Percentiles rank a stretch among this genome's conserved stretches.
These are phyloP conservation scores for Zingel zingel DNA, from an alignment of 2,113 vertebrate genomes.

Conservation along the genomic window DNA sequence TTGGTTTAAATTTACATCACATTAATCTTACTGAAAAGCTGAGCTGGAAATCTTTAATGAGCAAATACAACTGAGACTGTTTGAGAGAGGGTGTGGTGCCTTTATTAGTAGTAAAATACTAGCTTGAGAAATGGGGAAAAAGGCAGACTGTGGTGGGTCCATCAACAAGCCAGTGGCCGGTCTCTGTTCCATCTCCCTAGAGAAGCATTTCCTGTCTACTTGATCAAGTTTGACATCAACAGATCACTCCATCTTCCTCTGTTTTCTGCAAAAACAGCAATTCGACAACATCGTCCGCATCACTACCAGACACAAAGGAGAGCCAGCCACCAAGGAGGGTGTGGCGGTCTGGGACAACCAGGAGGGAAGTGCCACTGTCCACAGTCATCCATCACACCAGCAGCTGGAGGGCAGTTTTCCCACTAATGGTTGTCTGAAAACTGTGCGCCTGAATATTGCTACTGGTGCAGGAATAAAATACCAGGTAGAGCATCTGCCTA, in stretches of 20 bases:
- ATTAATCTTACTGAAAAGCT: not conserved
- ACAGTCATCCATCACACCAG: constrained; percentile 49
- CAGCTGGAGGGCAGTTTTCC: constrained; percentile 14
- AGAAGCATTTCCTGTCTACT: constrained; percentile 36
- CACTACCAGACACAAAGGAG: constrained; percentile 67
- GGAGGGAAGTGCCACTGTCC: constrained; percentile 50
- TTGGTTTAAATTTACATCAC: not conserved
- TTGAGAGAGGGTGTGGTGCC: constrained; percentile 19
- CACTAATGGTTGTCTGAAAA: constrained; percentile 2
- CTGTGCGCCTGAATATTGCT: not conserved
- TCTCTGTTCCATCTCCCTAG: constrained; percentile 1
- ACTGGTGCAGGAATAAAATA: not conserved
- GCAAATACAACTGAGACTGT: not conserved
- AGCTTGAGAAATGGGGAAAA: not conserved
- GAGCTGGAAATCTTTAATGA: not conserved
- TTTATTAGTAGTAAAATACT: not conserved
- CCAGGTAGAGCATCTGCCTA: not conserved
- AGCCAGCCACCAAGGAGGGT: constrained; percentile 69
- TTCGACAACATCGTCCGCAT: constrained; percentile 20
- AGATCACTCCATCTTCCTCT: constrained; percentile 25
- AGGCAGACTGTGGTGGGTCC: constrained; percentile 16
- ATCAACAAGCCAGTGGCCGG: not conserved
- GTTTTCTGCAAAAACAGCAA: constrained; percentile 48
- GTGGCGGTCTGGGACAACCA: constrained; percentile 67
- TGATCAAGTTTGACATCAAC: constrained; percentile 33